Evolutionary conservation across 2,797 vertebrate species (phyloP).

Genomic region (Phoxinus dragarum): DNA sequence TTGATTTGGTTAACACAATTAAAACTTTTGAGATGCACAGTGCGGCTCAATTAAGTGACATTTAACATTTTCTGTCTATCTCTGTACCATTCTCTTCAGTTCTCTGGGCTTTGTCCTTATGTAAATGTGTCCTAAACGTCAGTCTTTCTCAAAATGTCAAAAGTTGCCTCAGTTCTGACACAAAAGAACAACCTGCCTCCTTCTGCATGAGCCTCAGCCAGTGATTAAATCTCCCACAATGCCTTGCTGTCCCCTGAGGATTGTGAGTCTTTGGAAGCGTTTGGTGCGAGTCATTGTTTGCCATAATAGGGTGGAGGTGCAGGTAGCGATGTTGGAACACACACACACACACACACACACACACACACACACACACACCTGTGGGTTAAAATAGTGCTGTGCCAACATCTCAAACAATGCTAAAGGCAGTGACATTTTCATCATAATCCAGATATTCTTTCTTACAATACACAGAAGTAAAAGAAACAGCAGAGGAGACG

Average conservation of each 20-base stretch:
- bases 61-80: slow-evolving; percentile 60
- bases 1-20: slow-evolving; percentile 32
- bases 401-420: slow-evolving; percentile 31
- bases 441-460: slow-evolving; percentile 16
- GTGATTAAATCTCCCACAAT: slow-evolving; percentile 66
- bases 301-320: slow-evolving; percentile 56
- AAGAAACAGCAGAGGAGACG: neutral
- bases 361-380: slow-evolving; percentile 27
- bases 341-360: slow-evolving; percentile 29
- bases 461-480: neutral
- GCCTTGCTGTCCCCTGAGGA: slow-evolving; percentile 58
- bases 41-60: slow-evolving; percentile 59
- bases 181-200: slow-evolving; percentile 61
- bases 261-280: slow-evolving; percentile 43
- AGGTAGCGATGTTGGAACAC: slow-evolving; percentile 33
- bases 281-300: slow-evolving; percentile 59
- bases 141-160: slow-evolving; percentile 69
- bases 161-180: slow-evolving; percentile 59
- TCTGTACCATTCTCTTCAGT: slow-evolving; percentile 51
- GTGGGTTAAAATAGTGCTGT: slow-evolving; percentile 6
- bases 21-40: slow-evolving; percentile 38
- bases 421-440: neutral
- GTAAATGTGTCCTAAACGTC: slow-evolving; percentile 64
- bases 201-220: slow-evolving; percentile 53
- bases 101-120: slow-evolving; percentile 68